A percentile compares a stretch with the other conserved stretches of the same genome.
Conservation (phyloP, 2,888 invertebrate genomes). For the Epicampocera succincta region DNA sequence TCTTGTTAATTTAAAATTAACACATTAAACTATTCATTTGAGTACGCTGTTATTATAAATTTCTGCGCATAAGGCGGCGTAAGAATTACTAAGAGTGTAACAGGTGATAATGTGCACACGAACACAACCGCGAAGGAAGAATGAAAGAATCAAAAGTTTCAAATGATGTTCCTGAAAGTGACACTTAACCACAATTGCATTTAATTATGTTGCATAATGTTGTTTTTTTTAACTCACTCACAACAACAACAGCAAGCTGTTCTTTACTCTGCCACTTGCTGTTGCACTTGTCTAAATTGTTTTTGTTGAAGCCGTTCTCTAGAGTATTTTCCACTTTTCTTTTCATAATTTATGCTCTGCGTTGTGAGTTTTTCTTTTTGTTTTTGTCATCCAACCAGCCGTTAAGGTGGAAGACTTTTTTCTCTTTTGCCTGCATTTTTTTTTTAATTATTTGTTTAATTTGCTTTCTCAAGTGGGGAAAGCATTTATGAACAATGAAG, state of each 20-base stretch:
- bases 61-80: too few species aligned
- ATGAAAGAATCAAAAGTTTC: conserved; percentile 33
- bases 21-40: too few species aligned
- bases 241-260: too few species aligned
- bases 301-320: conserved; percentile 45
- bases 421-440: too few species aligned
- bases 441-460: too few species aligned
- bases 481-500: too few species aligned
- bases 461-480: too few species aligned
- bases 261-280: conserved; percentile 1
- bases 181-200: conserved; percentile 59
- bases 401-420: too few species aligned
- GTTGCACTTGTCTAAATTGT: conserved; percentile 26
- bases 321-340: conserved; percentile 24
- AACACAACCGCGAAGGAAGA: not conserved
- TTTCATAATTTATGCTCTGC: not conserved
- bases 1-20: too few species aligned
- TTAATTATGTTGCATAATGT: conserved; percentile 42
- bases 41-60: too few species aligned
- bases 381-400: not conserved
- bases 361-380: not conserved
- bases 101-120: conserved; percentile 11
- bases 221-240: not conserved
- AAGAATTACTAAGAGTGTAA: conserved; percentile 36
- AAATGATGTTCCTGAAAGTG: conserved; percentile 61